Base-by-base conservation (phyloP, 2,888 invertebrate species). In the Lypha dubia region DNA sequence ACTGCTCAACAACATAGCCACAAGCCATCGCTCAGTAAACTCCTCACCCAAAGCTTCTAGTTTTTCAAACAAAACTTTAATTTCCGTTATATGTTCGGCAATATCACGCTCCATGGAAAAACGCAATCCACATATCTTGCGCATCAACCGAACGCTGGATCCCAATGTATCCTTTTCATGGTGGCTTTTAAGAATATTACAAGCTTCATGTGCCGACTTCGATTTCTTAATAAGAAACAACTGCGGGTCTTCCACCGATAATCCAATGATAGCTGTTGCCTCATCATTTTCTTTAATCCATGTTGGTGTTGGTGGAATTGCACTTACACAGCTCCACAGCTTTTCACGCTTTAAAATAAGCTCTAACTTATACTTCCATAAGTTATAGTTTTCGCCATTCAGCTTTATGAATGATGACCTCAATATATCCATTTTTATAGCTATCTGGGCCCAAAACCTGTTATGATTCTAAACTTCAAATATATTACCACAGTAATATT, bases 101-200 rank as follows among this genome's bases (percentile, higher is more conserved):
- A 60, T 46, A 58, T 58, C 38, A 17, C 44, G 24, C 11, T 71
- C 58, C 62, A 63, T 65, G 13, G 65, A 58, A 38, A 51, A 76
- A 46, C 56, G 28, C 35, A 76, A 65, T 32, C 22, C 60, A 68
- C 67, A 76, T n/a, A 76, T 76, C 24, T 60, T 32, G 6, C 76
- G 35, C 58, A 58, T 60, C 15, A 51, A 60, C 28, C 67, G 32
- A 38, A 76, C 49, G 49, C 60, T 76, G 60, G 60, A 68, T 22
- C 67, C 67, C 22, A 68, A 58, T 22, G 41, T 75, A 22, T 65
- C 20, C 49, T 75, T 75, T 20, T 56, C 65, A 20, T 56, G 74
- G 38, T 41, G 41, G 11, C 41, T 15, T 41, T 41, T 41, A 41
- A 41, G 41, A 15, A 41, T 41, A 49, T 49, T 58, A 32, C 56